Evolutionary conservation across 2,113 vertebrate species (phyloP).

Genomic region (Orthonyx spaldingii): DNA sequence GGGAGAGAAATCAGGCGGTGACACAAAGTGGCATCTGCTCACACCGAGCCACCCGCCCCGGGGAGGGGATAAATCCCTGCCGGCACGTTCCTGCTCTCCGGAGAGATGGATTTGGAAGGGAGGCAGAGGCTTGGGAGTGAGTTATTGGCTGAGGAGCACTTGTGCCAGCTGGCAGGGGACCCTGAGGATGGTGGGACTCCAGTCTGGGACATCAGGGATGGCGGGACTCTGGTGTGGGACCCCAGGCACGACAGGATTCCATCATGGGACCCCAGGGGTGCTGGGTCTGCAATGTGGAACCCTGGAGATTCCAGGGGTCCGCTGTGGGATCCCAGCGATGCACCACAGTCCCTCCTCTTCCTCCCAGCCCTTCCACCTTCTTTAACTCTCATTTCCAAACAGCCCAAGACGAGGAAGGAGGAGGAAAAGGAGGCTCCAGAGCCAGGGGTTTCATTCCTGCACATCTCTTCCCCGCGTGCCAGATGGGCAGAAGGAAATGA

Average conservation of each 20-base stretch:
- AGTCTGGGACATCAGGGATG: background rate
- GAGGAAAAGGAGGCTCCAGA: constrained; percentile 15
- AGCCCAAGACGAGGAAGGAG: constrained; percentile 39
- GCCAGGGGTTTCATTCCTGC: constrained; percentile 51
- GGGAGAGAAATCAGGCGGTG: background rate
- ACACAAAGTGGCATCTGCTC: constrained; percentile 7
- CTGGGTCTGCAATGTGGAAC: no score
- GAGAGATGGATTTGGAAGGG: background rate
- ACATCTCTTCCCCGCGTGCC: constrained; percentile 56
- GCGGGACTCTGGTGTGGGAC: background rate
- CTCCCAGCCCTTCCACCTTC: background rate
- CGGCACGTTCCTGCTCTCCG: background rate
- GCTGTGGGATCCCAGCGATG: background rate
- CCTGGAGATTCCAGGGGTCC: background rate
- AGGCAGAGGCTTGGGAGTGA: background rate
- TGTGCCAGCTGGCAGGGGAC: background rate
- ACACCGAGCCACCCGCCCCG: background rate
- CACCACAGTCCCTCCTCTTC: background rate
- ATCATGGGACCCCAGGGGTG: no score
- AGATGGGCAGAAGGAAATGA: constrained; percentile 73
- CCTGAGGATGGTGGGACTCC: background rate
- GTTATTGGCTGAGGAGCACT: background rate
- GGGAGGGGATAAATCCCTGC: constrained; percentile 24
- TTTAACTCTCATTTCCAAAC: constrained; percentile 40
- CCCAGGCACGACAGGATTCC: background rate